Evolutionary conservation across 2,113 vertebrate genomes (phyloP).

Genomic region (Brachyhypopomus occidentalis): DNA sequence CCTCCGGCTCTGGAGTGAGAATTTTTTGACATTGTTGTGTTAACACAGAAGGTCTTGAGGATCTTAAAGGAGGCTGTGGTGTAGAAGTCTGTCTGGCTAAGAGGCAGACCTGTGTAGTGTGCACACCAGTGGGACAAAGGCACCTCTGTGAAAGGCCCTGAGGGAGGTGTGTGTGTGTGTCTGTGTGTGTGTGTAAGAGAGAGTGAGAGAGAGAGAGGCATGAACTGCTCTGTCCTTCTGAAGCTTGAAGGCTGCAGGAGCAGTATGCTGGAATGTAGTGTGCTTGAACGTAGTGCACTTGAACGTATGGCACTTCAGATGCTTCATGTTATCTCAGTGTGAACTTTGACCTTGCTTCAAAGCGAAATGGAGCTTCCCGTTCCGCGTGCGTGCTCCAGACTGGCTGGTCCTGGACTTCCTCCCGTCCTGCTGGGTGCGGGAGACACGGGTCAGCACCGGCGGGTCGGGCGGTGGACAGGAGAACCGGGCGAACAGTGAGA

Average conservation of each 20-base stretch:
- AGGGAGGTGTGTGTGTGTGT: not conserved
- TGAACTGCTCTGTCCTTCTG: not conserved
- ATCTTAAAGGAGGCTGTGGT: conserved; percentile 23
- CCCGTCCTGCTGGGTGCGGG: not conserved
- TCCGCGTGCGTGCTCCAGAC: not conserved
- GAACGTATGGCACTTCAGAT: too few species aligned
- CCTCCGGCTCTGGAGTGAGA: not conserved
- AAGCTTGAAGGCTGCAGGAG: too few species aligned
- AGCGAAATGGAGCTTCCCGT: not conserved
- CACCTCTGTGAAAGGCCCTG: conserved; percentile 30
- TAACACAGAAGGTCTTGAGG: conserved; percentile 1
- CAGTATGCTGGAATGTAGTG: too few species aligned
- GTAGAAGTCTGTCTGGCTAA: conserved; percentile 31
- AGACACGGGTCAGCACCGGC: too few species aligned
- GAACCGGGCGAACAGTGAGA: not conserved
- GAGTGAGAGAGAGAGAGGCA: not conserved
- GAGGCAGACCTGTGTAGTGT: conserved; percentile 16
- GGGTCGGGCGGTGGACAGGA: too few species aligned
- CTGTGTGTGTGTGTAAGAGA: not conserved
- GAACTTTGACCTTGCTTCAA: not conserved
- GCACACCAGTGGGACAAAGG: conserved; percentile 39
- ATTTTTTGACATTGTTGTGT: not conserved
- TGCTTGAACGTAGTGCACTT: too few species aligned
- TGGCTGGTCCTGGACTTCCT: not conserved
- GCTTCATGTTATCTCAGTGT: not conserved